These are phyloP conservation scores for Noctua janthina DNA, from an alignment of 2,888 invertebrate species.

Conservation along the genomic window DNA sequence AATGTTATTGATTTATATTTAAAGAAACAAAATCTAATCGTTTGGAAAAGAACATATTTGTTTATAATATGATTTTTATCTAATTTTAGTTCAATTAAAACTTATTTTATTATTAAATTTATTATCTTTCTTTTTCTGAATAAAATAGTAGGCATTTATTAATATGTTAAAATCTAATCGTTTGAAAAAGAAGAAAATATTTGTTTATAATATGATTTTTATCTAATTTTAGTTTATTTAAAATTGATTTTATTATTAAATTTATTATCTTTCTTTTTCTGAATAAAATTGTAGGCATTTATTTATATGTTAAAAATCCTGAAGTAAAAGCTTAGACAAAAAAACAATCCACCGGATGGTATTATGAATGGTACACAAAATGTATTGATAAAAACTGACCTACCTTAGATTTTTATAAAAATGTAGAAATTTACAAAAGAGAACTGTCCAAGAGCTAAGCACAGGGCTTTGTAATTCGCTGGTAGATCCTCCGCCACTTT, in stretches of 20 bases:
- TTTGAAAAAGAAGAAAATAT: not conserved
- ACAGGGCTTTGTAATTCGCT: constrained; percentile 61
- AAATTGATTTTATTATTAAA: not conserved
- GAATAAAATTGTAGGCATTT: not conserved
- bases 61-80: not conserved
- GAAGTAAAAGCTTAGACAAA: not conserved
- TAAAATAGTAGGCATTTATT: not conserved
- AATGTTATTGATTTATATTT: not conserved
- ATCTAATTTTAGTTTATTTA: not conserved
- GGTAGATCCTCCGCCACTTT: constrained; percentile 60
- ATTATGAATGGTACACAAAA: not conserved
- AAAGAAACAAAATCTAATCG: not conserved
- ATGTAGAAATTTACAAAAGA: constrained; percentile 20
- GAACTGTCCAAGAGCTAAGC: constrained; percentile 64
- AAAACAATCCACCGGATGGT: not conserved
- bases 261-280: not conserved
- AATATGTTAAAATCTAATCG: not conserved
- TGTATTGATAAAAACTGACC: constrained; percentile 27
- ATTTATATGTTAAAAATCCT: not conserved
- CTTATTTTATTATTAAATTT: not conserved
- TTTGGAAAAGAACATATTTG: not conserved
- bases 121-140: not conserved
- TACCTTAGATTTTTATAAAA: constrained; percentile 65
- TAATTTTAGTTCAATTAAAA: not conserved
- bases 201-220: not conserved